Evolutionary conservation across 35 echinoderm and acorn worm genomes (phyloP), one percentile per base, ranked within the genome.

Genomic region (Stichopus chloronotus): DNA sequence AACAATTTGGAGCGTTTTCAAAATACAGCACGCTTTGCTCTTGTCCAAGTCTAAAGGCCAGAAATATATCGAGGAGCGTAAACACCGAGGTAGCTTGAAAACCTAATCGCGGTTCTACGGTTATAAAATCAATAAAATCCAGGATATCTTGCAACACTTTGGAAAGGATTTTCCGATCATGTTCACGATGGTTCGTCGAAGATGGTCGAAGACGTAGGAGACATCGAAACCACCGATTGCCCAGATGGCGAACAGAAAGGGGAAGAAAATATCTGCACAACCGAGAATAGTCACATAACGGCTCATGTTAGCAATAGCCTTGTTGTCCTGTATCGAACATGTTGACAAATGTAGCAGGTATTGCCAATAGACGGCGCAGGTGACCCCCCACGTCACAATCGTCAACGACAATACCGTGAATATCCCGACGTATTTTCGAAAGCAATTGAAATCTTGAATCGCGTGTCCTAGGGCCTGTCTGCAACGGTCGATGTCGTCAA

Each of bases 301-400:
- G 25, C 5, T 19, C 4, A 89, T 55, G 16, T 8, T n/a, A 19
- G 7, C 14, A 5, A 85, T 54, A 20, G 55, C 53, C 58, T 89
- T 63, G 61, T 43, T 30, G 19, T 25, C 22, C 0, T 63, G 7
- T 7, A 25, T 61, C 8, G 16, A 23, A 72, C 57, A 59, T 0
- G 30, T 59, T 5, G 19, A 23, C 22, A 43, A 54, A 16, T 89
- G n/a, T 4, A 78, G 52, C 76, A 91, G 17, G 52, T 91, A 91
- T 55, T 79, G 90, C 90, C 90, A 91, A 14, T 25, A 24, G 53
- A 94, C 72, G 57, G 86, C 78, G 16, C 92, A 89, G 55, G 95
- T 93, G 30, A 96, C 53, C 4, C 56, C 57, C 95, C 88, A 96
- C n/a, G 95, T 96, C n/a, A 59, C 76, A 14, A 94, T 88, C 5